phyloP scores from a whole-genome alignment of 1,140 invertebrate genomes.

The Drosophila pseudoananassae region DNA sequence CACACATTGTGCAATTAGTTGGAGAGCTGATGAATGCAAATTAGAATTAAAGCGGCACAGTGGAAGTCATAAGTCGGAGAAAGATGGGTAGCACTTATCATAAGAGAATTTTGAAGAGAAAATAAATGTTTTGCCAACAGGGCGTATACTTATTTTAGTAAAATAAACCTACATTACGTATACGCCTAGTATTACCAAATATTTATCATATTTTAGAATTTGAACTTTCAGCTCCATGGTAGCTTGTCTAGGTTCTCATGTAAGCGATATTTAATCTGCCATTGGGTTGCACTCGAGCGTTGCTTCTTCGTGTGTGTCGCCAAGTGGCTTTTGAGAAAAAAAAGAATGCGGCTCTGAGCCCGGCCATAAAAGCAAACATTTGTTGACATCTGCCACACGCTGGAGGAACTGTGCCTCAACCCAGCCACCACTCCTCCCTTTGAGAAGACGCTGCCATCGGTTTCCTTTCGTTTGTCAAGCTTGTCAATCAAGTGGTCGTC shows the following conservation, averaged over 20 bases:
- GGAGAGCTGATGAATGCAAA: slow-evolving; percentile 76
- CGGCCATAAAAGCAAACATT: slow-evolving; percentile 65
- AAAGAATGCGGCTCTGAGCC: slow-evolving; percentile 60
- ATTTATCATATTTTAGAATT: background rate
- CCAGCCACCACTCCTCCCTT: slow-evolving; percentile 9
- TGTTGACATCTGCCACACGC: slow-evolving; percentile 79
- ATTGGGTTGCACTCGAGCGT: slow-evolving; percentile 49
- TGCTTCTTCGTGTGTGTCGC: slow-evolving; percentile 7
- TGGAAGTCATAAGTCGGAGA: slow-evolving; percentile 15
- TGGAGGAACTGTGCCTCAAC: slow-evolving; percentile 1
- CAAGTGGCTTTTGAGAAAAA: background rate
- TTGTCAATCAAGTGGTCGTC: slow-evolving; percentile 68
- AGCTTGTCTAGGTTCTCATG: slow-evolving; percentile 28
- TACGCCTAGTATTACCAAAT: background rate
- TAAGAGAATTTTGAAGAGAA: background rate
- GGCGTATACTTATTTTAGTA: background rate
- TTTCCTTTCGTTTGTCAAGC: slow-evolving; percentile 52
- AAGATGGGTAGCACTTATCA: background rate
- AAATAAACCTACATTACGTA: background rate
- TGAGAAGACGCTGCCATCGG: background rate
- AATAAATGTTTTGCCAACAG: background rate
- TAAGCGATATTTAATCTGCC: slow-evolving; percentile 70
- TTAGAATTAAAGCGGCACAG: slow-evolving; percentile 61
- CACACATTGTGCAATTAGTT: slow-evolving; percentile 71
- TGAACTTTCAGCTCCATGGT: slow-evolving; percentile 3